Conservation (phyloP, 2,113 vertebrate genomes). For the Boulengeromyrus knoepffleri region DNA sequence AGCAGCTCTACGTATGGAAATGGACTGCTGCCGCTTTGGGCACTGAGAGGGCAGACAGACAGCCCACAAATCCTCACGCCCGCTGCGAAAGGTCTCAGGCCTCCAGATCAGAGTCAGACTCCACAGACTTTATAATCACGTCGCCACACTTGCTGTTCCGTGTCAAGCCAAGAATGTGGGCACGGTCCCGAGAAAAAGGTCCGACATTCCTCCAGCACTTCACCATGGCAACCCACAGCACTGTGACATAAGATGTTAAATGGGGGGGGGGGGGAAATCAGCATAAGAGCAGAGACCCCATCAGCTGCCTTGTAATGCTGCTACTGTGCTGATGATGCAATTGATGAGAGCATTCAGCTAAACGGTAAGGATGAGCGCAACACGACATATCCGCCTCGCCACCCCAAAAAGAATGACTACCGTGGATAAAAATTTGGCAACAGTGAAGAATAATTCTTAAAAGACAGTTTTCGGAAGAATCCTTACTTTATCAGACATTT, state of each 20-base stretch:
- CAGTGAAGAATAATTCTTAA: not conserved
- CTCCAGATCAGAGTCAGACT: not conserved
- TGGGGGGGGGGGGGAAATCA: not conserved
- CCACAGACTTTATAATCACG: not conserved
- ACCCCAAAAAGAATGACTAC: not conserved
- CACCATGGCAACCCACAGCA: not conserved
- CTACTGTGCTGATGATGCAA: not conserved
- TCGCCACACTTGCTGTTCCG: not conserved
- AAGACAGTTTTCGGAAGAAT: not conserved
- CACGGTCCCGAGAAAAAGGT: not conserved
- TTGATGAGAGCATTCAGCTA: not conserved
- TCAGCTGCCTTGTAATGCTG: not conserved
- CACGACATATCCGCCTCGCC: not conserved
- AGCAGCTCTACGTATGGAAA: conserved; percentile 29
- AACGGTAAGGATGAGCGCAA: not conserved
- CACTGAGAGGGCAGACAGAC: conserved; percentile 26
- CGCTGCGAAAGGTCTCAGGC: not conserved
- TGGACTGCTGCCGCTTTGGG: conserved; percentile 27
- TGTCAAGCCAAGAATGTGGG: not conserved
- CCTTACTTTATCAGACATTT: not conserved
- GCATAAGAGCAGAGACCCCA: not conserved
- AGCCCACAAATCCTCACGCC: not conserved
- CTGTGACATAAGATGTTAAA: not conserved
- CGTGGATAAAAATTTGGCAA: not conserved
- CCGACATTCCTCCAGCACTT: not conserved